Evolutionary conservation across 2,113 vertebrate genomes (phyloP).

Genomic region (Passer domesticus): DNA sequence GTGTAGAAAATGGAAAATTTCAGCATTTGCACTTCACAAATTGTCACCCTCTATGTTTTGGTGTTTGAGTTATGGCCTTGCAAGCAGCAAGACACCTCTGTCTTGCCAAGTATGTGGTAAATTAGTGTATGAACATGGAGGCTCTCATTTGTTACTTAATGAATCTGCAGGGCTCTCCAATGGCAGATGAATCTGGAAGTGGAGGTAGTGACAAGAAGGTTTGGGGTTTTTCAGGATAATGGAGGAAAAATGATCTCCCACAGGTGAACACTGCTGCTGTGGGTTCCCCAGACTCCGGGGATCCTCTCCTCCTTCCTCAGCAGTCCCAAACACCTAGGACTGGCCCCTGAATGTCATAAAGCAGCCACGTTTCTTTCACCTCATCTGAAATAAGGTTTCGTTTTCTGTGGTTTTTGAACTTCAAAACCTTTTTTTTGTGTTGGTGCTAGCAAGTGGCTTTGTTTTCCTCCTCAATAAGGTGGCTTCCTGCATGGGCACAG

Average conservation of each 20-base stretch:
- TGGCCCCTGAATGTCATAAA: not conserved
- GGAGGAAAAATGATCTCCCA: not conserved
- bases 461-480: not conserved
- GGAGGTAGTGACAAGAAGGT: not conserved
- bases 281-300: not conserved
- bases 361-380: not conserved
- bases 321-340: not conserved
- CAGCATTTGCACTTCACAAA: constrained; percentile 1
- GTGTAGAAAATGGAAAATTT: not conserved
- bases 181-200: not conserved
- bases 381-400: not conserved
- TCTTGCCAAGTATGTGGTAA: constrained; percentile 20
- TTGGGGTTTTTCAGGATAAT: not conserved
- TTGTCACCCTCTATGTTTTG: not conserved
- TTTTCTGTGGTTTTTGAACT: not conserved
- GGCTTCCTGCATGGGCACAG: not conserved
- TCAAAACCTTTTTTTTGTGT: not conserved
- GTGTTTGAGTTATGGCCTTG: constrained; percentile 31
- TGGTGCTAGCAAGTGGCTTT: not conserved
- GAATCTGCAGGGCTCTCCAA: constrained; percentile 22
- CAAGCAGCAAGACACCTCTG: constrained; percentile 12
- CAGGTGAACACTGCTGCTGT: not conserved
- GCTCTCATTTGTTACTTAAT: constrained; percentile 35
- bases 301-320: accelerated
- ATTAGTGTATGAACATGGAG: constrained; percentile 38